Evolutionary conservation across 2,113 vertebrate species (phyloP).

Genomic region (Brachyhypopomus occidentalis): DNA sequence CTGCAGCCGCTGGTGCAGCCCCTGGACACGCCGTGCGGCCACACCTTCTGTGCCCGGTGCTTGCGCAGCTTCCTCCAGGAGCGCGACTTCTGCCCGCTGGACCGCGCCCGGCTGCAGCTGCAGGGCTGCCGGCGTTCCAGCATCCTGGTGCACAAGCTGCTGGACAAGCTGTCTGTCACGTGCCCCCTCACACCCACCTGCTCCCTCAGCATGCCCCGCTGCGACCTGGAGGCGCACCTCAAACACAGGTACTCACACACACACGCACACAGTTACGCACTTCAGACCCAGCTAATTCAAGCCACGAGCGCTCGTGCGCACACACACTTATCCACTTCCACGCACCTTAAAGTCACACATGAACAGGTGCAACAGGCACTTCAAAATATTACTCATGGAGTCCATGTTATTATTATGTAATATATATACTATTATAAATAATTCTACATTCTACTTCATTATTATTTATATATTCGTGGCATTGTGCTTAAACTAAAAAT

Average conservation of each 20-base stretch:
- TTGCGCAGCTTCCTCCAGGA: slow-evolving; percentile 95
- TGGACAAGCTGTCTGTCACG: slow-evolving; percentile 92
- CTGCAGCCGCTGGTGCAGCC: slow-evolving; percentile 97
- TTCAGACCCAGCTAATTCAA: no score
- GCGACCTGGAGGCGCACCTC: slow-evolving; percentile 94
- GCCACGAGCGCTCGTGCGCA: no score
- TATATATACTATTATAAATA: background rate
- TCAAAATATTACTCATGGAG: no score
- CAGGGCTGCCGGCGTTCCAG: slow-evolving; percentile 94
- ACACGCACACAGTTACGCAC: background rate
- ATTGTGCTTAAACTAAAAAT: background rate
- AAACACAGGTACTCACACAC: slow-evolving; percentile 87
- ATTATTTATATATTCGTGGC: background rate
- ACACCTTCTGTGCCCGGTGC: slow-evolving; percentile 98
- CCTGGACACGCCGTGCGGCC: slow-evolving; percentile 93
- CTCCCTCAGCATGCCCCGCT: slow-evolving; percentile 91
- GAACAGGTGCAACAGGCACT: no score
- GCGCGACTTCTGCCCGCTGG: slow-evolving; percentile 95
- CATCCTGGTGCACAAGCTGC: slow-evolving; percentile 96
- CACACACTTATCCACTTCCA: no score
- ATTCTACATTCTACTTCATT: background rate
- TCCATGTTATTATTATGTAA: no score
- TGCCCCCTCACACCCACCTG: slow-evolving; percentile 88
- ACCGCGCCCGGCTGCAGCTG: slow-evolving; percentile 90
- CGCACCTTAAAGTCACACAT: no score